Conservation (phyloP, 2,113 vertebrate genomes). For the Heterocephalus glaber region DNA sequence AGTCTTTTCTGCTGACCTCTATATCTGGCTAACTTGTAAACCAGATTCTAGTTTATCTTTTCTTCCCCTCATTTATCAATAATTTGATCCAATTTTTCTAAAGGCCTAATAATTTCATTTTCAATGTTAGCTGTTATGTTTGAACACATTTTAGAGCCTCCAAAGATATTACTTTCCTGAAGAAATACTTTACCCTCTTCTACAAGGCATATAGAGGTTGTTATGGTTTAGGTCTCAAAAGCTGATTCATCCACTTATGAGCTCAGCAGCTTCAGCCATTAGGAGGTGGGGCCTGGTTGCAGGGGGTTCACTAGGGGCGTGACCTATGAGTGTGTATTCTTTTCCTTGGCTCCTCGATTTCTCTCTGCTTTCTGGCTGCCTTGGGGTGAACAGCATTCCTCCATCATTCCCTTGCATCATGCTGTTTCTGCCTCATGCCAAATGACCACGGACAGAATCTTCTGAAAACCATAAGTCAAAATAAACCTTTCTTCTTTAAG, state of each 20-base stretch:
- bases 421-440: background rate
- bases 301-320: background rate
- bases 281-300: background rate
- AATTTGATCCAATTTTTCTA: background rate
- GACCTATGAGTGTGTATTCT: background rate
- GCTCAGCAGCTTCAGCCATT: background rate
- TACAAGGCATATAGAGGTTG: background rate
- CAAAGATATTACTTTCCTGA: background rate
- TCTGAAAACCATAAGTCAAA: background rate
- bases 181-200: background rate
- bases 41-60: background rate
- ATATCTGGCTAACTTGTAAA: background rate
- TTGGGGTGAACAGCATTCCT: background rate
- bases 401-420: background rate
- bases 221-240: background rate
- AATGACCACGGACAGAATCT: too few species aligned
- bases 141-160: background rate
- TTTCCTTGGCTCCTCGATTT: background rate
- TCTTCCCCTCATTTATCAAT: background rate
- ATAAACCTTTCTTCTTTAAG: background rate
- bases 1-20: background rate
- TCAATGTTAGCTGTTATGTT: background rate
- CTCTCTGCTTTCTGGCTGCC: background rate
- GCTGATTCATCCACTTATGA: background rate
- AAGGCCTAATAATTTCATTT: background rate